These are phyloP conservation scores for Porphyrio hochstetteri DNA, from an alignment of 2,113 vertebrate genomes.

Conservation along the genomic window DNA sequence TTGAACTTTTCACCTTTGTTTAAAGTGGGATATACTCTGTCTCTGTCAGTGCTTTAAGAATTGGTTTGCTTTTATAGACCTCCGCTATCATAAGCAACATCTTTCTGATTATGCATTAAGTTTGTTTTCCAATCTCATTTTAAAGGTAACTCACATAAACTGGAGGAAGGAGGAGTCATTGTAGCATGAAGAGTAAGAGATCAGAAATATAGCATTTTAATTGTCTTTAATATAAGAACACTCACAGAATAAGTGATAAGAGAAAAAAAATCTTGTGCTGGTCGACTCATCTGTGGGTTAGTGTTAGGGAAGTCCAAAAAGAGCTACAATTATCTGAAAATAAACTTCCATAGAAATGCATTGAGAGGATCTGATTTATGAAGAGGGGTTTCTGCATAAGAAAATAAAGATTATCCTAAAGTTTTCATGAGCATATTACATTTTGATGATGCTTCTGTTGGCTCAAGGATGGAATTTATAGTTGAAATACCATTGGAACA, in stretches of 20 bases:
- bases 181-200: neutral
- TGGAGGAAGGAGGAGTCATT: neutral
- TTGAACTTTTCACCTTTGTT: slow-evolving; percentile 50
- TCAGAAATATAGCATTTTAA: neutral
- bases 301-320: neutral
- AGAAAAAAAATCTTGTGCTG: neutral
- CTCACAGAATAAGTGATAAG: neutral
- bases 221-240: neutral
- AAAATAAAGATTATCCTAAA: neutral
- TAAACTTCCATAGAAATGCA: neutral
- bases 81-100: neutral
- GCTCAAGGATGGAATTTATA: neutral
- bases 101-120: neutral
- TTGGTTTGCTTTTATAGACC: neutral
- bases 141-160: neutral
- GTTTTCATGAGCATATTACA: neutral
- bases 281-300: neutral
- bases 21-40: neutral
- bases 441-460: neutral
- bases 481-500: neutral
- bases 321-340: neutral
- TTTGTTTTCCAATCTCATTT: neutral
- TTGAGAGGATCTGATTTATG: neutral
- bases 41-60: neutral
- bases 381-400: neutral